A percentile compares a stretch with the other conserved stretches of the same genome.
Evolutionary conservation across 2,113 vertebrate species (phyloP).

Genomic region (Hemicordylus capensis): DNA sequence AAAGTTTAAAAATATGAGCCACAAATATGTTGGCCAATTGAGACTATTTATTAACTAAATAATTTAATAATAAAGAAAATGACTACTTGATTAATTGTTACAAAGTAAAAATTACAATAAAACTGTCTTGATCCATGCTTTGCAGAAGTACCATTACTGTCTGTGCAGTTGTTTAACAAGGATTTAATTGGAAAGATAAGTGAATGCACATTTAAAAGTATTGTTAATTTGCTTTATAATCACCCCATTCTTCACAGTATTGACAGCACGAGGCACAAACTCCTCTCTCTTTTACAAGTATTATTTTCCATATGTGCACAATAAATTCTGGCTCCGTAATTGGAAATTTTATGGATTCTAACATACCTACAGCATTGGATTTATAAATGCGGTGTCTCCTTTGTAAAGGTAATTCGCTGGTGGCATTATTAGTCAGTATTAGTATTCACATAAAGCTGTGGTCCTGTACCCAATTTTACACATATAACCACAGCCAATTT

Average conservation of each 20-base stretch:
- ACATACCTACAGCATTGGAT: constrained; percentile 74
- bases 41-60: constrained; percentile 86
- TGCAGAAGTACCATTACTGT: constrained; percentile 87
- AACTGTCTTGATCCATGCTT: constrained; percentile 89
- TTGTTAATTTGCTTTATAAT: constrained; percentile 92
- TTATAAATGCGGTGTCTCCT: constrained; percentile 70
- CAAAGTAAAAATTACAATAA: constrained; percentile 89
- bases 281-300: constrained; percentile 86
- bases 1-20: constrained; percentile 71
- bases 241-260: constrained; percentile 90
- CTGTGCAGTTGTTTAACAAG: constrained; percentile 90
- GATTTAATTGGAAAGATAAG: constrained; percentile 93
- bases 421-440: constrained; percentile 40
- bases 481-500: background rate
- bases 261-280: constrained; percentile 86
- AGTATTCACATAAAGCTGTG: constrained; percentile 2
- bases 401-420: constrained; percentile 67
- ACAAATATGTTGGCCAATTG: constrained; percentile 75
- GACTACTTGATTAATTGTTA: constrained; percentile 87
- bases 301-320: constrained; percentile 89
- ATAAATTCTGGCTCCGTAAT: constrained; percentile 84
- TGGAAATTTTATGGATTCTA: constrained; percentile 84
- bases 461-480: constrained; percentile 14
- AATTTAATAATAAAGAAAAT: constrained; percentile 89
- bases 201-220: constrained; percentile 92